Percentiles rank a stretch among this genome's conserved stretches.
phyloP scores from a whole-genome alignment of 2,797 vertebrate species.

The Xerus rutilus region DNA sequence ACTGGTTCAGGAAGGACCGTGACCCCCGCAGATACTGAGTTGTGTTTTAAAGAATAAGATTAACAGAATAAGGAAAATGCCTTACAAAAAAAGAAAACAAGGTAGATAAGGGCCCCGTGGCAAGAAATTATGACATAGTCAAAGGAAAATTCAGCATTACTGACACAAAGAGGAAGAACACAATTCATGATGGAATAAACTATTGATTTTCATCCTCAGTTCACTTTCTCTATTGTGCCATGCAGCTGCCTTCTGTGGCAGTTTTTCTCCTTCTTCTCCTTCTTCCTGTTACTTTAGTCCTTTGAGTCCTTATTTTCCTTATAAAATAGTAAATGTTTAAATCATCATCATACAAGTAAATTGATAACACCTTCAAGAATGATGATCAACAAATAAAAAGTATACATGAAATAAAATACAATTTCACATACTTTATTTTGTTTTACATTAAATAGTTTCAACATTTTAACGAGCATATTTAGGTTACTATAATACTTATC shows the following conservation, averaged over 20 bases:
- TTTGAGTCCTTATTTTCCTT: not conserved
- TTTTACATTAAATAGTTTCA: not conserved
- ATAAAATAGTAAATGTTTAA: not conserved
- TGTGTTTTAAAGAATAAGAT: not conserved
- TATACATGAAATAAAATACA: not conserved
- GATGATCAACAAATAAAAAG: not conserved
- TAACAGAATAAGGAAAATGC: not conserved
- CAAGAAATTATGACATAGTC: not conserved
- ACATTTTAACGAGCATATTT: not conserved
- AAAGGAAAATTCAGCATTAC: not conserved
- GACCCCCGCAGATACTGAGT: not conserved
- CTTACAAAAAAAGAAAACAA: not conserved
- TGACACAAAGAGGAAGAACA: not conserved
- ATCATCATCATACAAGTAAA: conserved; percentile 1
- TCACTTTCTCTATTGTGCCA: not conserved
- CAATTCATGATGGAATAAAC: not conserved
- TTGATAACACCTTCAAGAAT: not conserved
- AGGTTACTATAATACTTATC: not conserved
- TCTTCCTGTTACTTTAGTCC: not conserved
- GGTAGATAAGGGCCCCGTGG: not conserved
- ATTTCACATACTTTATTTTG: not conserved
- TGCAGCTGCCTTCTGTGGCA: not conserved
- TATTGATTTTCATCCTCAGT: not conserved
- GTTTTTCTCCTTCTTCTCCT: not conserved
- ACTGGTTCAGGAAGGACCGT: too few species aligned